Evolutionary conservation across 2,888 invertebrate genomes (phyloP).

Genomic region (Rapana venosa): DNA sequence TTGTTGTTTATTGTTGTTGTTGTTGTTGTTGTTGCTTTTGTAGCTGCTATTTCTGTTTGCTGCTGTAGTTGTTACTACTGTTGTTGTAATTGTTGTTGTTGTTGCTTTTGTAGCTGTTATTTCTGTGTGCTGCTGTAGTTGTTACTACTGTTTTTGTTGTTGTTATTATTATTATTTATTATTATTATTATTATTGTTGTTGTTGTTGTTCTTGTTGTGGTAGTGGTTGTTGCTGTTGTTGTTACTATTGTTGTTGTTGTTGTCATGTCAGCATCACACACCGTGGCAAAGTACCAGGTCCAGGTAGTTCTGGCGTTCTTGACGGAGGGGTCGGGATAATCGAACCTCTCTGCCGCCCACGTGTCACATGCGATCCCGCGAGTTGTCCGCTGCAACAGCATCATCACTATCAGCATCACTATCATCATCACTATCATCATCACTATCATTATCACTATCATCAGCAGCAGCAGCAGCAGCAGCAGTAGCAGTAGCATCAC

Average conservation of each 20-base stretch:
- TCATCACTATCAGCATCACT: background rate
- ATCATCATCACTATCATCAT: background rate
- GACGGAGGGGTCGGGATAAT: constrained; percentile 19
- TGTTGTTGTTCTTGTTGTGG: no score
- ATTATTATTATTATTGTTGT: no score
- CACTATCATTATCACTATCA: background rate
- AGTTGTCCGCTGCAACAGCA: background rate
- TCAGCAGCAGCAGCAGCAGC: background rate
- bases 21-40: no score
- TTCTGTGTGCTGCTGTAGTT: no score
- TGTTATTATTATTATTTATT: no score
- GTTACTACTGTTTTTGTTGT: no score
- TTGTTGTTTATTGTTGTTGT: no score
- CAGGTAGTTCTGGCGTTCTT: constrained; percentile 30
- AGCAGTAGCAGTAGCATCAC: background rate
- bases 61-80: no score
- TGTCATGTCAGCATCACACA: constrained; percentile 9
- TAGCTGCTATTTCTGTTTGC: no score
- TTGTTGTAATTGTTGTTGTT: no score
- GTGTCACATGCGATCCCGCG: constrained; percentile 30
- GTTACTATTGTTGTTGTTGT: background rate
- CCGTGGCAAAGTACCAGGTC: constrained; percentile 42
- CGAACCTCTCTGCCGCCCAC: constrained; percentile 28
- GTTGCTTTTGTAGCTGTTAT: no score
- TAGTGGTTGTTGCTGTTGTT: no score